Conservation (phyloP, 2,888 invertebrate genomes). For the Amiota minor region DNA sequence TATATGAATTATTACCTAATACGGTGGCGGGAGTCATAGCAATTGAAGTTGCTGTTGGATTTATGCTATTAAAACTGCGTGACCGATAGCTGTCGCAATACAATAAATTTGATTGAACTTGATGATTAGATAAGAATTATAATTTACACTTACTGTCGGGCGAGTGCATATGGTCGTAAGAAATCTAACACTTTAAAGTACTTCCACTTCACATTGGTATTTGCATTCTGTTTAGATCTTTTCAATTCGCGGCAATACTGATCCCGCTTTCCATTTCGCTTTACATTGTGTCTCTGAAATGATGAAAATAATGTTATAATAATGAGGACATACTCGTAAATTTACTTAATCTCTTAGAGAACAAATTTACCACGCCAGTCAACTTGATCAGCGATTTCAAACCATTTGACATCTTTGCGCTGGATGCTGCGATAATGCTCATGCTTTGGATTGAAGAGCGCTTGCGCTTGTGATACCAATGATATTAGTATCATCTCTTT, state of each 20-base stretch:
- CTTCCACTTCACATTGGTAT: conserved; percentile 69
- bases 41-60: conserved; percentile 24
- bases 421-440: conserved; percentile 65
- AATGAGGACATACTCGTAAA: too few species aligned
- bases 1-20: background rate
- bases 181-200: conserved; percentile 70
- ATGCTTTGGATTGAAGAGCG: conserved; percentile 70
- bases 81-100: conserved; percentile 60
- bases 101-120: background rate
- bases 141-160: conserved; percentile 62
- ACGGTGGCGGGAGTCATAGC: background rate
- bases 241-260: conserved; percentile 71
- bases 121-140: background rate
- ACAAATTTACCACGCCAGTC: conserved; percentile 66
- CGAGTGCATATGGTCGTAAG: conserved; percentile 67
- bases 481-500: conserved; percentile 67
- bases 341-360: too few species aligned
- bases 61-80: conserved; percentile 44
- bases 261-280: conserved; percentile 71
- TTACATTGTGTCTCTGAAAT: conserved; percentile 65
- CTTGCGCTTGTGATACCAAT: conserved; percentile 66
- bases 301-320: too few species aligned
- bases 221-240: conserved; percentile 63
- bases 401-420: conserved; percentile 68
- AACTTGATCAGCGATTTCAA: conserved; percentile 61